A percentile compares a stretch with the other conserved stretches of the same genome.
Conservation (phyloP, 2,888 invertebrate species). For the Meiosimyza platycephala region DNA sequence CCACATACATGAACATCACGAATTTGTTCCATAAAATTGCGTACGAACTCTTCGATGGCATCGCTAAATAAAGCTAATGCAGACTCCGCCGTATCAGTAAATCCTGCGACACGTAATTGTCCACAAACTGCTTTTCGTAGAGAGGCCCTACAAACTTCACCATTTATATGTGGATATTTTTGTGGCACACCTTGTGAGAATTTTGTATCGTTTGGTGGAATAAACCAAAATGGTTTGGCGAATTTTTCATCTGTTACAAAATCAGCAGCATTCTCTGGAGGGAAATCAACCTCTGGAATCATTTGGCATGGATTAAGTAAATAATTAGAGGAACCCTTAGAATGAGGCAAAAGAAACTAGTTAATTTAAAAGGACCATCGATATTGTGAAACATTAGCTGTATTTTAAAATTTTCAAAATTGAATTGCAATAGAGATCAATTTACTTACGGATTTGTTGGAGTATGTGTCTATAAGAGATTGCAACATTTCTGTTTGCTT, state of each 20-base stretch:
- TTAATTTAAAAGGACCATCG: not conserved
- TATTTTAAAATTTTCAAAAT: not conserved
- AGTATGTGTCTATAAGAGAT: slow-evolving; percentile 64
- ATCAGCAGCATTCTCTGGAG: slow-evolving; percentile 63
- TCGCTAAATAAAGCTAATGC: slow-evolving; percentile 61
- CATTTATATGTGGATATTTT: slow-evolving; percentile 54
- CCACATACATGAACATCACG: slow-evolving; percentile 50
- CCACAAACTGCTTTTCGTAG: slow-evolving; percentile 64
- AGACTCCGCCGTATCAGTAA: slow-evolving; percentile 63
- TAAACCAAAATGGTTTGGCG: slow-evolving; percentile 64
- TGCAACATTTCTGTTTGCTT: slow-evolving; percentile 66
- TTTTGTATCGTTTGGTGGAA: slow-evolving; percentile 59
- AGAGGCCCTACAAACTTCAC: slow-evolving; percentile 53
- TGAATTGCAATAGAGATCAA: not conserved
- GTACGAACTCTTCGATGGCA: slow-evolving; percentile 62
- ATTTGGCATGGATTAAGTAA: slow-evolving; percentile 64
- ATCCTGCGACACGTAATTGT: slow-evolving; percentile 62
- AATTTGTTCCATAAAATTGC: slow-evolving; percentile 55
- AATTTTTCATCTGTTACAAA: slow-evolving; percentile 62
- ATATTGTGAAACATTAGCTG: too few species aligned
- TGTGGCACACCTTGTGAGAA: slow-evolving; percentile 60
- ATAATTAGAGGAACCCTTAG: slow-evolving; percentile 62
- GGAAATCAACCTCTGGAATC: slow-evolving; percentile 66
- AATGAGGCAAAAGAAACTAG: not conserved
- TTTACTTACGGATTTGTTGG: slow-evolving; percentile 62